phyloP scores from a whole-genome alignment of 2,113 vertebrate genomes.

The Pan paniscus region DNA sequence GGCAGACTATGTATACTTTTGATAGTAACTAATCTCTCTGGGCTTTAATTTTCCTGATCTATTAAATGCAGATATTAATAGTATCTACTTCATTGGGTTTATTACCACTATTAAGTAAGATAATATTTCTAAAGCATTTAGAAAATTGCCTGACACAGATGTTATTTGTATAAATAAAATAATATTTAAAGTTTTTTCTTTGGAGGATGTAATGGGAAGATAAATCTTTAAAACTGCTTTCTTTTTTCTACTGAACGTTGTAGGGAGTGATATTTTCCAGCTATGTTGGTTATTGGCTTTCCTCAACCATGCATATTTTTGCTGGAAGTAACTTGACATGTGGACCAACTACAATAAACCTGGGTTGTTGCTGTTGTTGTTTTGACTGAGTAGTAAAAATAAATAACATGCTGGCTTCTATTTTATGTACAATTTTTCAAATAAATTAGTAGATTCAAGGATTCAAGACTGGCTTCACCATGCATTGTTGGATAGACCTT shows the following conservation, averaged over 20 bases:
- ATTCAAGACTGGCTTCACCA: neutral
- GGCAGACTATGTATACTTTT: neutral
- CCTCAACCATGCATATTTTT: neutral
- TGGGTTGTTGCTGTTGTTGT: neutral
- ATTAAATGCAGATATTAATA: neutral
- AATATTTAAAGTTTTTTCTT: neutral
- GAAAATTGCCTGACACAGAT: neutral
- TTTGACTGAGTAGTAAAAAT: neutral
- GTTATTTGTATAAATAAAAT: neutral
- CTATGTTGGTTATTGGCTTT: neutral
- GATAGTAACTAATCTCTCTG: neutral
- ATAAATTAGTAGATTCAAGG: neutral
- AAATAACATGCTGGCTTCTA: neutral
- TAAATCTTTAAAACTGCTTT: slow-evolving; percentile 7
- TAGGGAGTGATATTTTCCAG: neutral
- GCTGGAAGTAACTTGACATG: slow-evolving; percentile 24
- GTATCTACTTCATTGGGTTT: neutral
- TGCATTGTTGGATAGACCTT: neutral
- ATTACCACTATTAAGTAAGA: neutral
- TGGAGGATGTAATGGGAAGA: neutral
- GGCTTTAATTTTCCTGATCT: slow-evolving; percentile 5
- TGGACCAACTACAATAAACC: neutral
- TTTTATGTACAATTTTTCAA: neutral
- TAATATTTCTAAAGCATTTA: neutral
- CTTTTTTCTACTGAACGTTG: neutral